These are phyloP conservation scores for Pampus argenteus DNA, from an alignment of 2,797 vertebrate species.

Conservation along the genomic window DNA sequence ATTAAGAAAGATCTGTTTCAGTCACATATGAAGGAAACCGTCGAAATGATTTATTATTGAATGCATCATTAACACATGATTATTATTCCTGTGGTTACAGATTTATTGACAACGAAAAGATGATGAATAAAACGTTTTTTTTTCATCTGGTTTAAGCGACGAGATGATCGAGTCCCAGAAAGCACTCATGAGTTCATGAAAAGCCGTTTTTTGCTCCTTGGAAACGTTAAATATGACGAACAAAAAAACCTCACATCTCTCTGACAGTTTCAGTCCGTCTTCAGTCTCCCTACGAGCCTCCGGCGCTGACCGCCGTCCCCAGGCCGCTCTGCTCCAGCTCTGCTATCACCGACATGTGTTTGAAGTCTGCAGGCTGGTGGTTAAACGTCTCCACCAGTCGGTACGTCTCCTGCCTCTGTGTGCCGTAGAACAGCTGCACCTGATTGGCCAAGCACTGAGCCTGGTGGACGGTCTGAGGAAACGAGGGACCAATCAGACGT, in stretches of 20 bases:
- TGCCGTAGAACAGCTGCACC: conserved; percentile 97
- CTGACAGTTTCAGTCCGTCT: conserved; percentile 2
- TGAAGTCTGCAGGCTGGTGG: conserved; percentile 90
- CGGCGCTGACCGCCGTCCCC: conserved; percentile 31
- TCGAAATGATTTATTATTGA: neutral
- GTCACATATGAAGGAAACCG: neutral
- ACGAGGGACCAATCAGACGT: too few relatives aligned
- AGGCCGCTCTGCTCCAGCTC: conserved; percentile 92
- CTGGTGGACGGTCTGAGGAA: conserved; percentile 88
- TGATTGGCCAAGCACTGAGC: conserved; percentile 97
- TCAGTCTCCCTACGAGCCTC: conserved; percentile 3
- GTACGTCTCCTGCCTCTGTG: conserved; percentile 86
- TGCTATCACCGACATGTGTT: conserved; percentile 92
- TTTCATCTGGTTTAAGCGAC: too few relatives aligned
- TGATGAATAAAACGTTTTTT: too few relatives aligned
- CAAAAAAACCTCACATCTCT: neutral
- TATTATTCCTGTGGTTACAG: conserved; percentile 1
- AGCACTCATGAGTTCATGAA: neutral
- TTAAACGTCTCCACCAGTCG: conserved; percentile 93
- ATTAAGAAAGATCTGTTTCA: neutral
- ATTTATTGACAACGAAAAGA: neutral
- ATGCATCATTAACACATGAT: neutral
- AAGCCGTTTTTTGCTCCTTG: neutral
- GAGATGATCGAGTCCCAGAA: neutral
- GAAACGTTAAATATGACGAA: neutral